These are phyloP conservation scores for Mamestra configurata DNA, from an alignment of 1,140 invertebrate genomes.

Conservation along the genomic window DNA sequence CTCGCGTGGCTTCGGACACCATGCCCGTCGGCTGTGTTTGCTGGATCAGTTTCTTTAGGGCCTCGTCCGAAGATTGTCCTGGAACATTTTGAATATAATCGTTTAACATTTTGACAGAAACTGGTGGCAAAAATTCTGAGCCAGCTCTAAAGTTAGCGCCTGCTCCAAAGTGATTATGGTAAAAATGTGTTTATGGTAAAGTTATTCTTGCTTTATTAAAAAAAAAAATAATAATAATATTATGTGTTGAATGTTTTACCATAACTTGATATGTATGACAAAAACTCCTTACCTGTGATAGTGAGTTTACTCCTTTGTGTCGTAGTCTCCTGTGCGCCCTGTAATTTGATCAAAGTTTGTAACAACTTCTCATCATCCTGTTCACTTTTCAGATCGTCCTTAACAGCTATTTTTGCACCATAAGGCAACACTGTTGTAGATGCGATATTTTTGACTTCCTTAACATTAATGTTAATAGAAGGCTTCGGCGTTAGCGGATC, in stretches of 20 bases:
- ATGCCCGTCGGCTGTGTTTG: constrained; percentile 79
- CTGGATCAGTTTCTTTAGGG: constrained; percentile 78
- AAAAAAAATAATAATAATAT: too few relatives aligned
- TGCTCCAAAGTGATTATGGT: too few relatives aligned
- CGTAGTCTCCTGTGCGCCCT: constrained; percentile 82
- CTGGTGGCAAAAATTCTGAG: too few relatives aligned
- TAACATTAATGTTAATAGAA: constrained; percentile 54
- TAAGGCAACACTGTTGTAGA: constrained; percentile 68
- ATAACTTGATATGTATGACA: too few relatives aligned
- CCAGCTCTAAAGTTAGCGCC: too few relatives aligned
- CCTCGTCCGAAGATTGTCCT: constrained; percentile 84
- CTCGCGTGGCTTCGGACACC: constrained; percentile 81
- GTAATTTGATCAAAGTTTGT: constrained; percentile 84
- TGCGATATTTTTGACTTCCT: constrained; percentile 54
- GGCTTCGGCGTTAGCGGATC: constrained; percentile 73
- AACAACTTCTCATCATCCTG: constrained; percentile 84
- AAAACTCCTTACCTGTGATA: constrained; percentile 72
- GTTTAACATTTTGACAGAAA: neutral
- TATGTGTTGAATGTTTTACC: neutral
- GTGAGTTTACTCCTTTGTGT: constrained; percentile 78
- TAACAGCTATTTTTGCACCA: constrained; percentile 80
- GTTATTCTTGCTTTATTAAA: neutral
- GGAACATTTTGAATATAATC: constrained; percentile 44
- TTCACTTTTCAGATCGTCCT: constrained; percentile 80
- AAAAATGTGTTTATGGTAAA: too few relatives aligned